Base-by-base conservation (phyloP, 2,113 vertebrate genomes). In the Circaetus cinerascens region DNA sequence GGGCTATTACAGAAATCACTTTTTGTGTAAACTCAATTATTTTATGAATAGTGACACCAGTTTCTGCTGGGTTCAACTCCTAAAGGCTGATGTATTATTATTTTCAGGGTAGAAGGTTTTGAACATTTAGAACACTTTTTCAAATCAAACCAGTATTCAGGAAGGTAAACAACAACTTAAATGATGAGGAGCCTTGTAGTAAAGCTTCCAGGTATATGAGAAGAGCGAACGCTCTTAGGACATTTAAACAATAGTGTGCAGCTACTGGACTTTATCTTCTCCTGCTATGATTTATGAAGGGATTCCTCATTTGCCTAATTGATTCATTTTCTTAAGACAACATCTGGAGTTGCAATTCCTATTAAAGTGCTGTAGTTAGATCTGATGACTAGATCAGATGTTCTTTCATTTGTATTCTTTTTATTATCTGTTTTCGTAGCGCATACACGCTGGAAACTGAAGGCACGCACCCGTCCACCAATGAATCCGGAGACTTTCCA, bases 11-110 rank as follows among this genome's bases (percentile, higher is more conserved):
- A 95, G 97, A 98, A 98, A 98, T 98, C 97, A 97, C 97, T 98
- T 98, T 98, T 98, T 99, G 98, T 99, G 98, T 99, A 99, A 99
- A 99, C 98, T 98, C 98, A 98, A 98, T 99, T 99, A 98, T 99
- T 98, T 98, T 97, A 98, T 99, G 98, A 99, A 98, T 98, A 98
- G 98, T 98, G 98, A 99, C 98, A 99, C 98, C 98, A 98, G 98
- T 98, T 98, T 98, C 98, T 93, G 87, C 98, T 97, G 96, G 98
- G 98, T 98, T 98, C 94, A 94, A 84, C 97, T 98, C 97, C 98
- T 96, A 88, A 95, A 97, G 95, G 93, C 95, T 95, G 93, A 95
- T 96, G 86, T 96, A 90, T 97, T 97, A 98, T 98, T 98, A 97
- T 98, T 97, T 98, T 92, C 86, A 62, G 97, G 96, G 97, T 97